Base-by-base conservation (phyloP, 2,113 vertebrate species). In the Microtus richardsoni region DNA sequence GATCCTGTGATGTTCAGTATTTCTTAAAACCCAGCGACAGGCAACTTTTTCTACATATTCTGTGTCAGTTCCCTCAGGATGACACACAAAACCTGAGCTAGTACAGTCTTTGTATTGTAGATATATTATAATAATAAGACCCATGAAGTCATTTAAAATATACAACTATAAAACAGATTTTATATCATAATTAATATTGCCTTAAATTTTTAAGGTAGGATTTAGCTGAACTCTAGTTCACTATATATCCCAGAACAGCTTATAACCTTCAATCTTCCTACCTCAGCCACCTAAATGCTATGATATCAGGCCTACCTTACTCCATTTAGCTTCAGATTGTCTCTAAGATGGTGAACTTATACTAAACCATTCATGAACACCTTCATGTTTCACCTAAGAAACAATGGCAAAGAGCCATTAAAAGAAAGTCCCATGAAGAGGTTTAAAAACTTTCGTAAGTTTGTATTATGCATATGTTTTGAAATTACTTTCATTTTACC, bases 21-120 rank as follows among this genome's bases (percentile, higher is more conserved):
- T 26, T 2, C 47, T 16, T n/a, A 4, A 9, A 39, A 58, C 54
- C 54, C 54, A 58, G 30, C 24, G 21, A n/a, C 7, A 89, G 33
- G 3, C 84, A 78, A 74, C 2, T 12, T 47, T 7, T 4, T 21
- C 12, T 21, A 14, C 0, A 5, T 64, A 21, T 13, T 9, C 12
- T 30, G 12, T 6, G 66, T 0, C 0, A 75, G 4, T 0, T 16
- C 6, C 12, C 21, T 82, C 33, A 30, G 62, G 44, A 44, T 33
- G 36, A 79, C 12, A 62, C 9, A 80, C 6, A 86, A 4, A 75
- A n/a, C 33, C 9, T 74, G 62, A 44, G 41, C 3, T 74, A 33
- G 41, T 70, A 22, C 36, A 87, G 8, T n/a, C 19, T 58, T 49
- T 60, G 5, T 21, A 52, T 54, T 64, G 21, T 60, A 82, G 9